Evolutionary conservation across 2,797 vertebrate species (phyloP).

Genomic region (Pipistrellus pygmaeus): DNA sequence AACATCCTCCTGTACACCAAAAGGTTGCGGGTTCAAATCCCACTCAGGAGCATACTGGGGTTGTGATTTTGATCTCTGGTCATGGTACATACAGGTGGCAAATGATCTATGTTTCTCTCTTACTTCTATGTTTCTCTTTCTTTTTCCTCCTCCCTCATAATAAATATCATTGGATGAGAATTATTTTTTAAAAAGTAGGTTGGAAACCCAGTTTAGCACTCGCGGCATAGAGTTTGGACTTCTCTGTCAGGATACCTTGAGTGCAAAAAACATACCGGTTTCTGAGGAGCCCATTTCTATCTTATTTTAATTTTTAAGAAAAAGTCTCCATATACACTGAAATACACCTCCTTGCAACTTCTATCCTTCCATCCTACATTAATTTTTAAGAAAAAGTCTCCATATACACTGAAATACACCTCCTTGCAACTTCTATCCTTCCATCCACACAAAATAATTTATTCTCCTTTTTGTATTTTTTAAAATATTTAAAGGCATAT

Average conservation of each 20-base stretch:
- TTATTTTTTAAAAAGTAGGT: not conserved
- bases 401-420: not conserved
- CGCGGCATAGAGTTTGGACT: not conserved
- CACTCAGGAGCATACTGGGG: not conserved
- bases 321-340: not conserved
- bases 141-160: not conserved
- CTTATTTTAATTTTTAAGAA: constrained; percentile 30
- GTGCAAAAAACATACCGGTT: not conserved
- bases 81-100: not conserved
- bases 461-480: not conserved
- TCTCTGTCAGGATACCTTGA: not conserved
- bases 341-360: not conserved
- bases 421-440: not conserved
- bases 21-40: not conserved
- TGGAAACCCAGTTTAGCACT: not conserved
- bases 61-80: not conserved
- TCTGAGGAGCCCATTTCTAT: not conserved
- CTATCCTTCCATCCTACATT: not conserved
- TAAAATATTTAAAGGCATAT: constrained; percentile 39
- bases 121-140: not conserved
- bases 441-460: not conserved
- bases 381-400: not conserved
- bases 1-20: not conserved
- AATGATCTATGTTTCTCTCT: not conserved
- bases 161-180: not conserved